Evolutionary conservation across 2,888 invertebrate species (phyloP).

Genomic region (Ditula angustiorana): DNA sequence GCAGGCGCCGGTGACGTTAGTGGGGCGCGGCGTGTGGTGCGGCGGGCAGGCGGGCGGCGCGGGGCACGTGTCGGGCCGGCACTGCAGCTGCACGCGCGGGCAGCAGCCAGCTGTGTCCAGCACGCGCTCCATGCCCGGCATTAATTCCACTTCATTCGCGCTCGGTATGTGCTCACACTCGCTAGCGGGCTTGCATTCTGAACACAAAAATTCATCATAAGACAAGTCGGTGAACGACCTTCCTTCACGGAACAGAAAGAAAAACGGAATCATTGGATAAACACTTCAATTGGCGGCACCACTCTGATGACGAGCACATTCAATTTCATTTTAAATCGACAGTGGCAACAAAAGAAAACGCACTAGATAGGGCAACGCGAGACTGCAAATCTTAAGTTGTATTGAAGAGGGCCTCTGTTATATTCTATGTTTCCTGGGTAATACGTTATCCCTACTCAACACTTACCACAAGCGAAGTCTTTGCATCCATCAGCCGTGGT

Average conservation of each 20-base stretch:
- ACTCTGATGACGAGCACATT: too few relatives aligned
- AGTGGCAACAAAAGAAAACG: too few relatives aligned
- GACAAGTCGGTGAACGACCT: too few relatives aligned
- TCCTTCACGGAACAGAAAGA: too few relatives aligned
- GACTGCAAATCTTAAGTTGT: too few relatives aligned
- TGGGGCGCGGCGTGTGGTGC: constrained; percentile 77
- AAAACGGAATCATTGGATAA: too few relatives aligned
- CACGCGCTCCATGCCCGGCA: constrained; percentile 86
- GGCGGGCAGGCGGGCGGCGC: constrained; percentile 84
- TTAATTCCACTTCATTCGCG: constrained; percentile 70
- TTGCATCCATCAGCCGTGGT: constrained; percentile 88
- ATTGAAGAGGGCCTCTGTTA: too few relatives aligned
- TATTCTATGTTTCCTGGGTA: too few relatives aligned
- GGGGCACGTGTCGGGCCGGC: constrained; percentile 88
- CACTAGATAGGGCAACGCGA: too few relatives aligned
- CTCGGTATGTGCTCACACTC: constrained; percentile 86
- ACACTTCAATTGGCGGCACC: too few relatives aligned
- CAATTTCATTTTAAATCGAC: too few relatives aligned
- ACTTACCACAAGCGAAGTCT: constrained; percentile 89
- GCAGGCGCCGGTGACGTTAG: constrained; percentile 80
- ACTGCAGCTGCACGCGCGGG: constrained; percentile 85
- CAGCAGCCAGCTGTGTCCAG: constrained; percentile 88
- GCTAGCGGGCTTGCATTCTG: constrained; percentile 90
- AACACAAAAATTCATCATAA: not conserved
- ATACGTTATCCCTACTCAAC: not conserved